Evolutionary conservation across 2,888 invertebrate species (phyloP).

Genomic region (Pristionchus exspectatus): DNA sequence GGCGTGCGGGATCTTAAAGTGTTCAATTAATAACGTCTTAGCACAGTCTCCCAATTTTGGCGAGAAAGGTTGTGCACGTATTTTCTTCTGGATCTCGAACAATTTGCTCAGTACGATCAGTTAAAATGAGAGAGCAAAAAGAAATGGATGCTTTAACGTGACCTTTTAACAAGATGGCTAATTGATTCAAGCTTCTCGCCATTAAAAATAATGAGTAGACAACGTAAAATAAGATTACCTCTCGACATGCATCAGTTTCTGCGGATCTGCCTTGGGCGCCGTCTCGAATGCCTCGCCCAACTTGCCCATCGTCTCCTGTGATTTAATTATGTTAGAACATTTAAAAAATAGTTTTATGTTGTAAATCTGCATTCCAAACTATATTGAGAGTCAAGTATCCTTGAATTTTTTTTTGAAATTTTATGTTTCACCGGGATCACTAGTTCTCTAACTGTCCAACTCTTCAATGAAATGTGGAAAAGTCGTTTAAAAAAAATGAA

Average conservation of each 20-base stretch:
- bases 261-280: conserved; percentile 75
- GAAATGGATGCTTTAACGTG: too few species aligned
- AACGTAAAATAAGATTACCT: conserved; percentile 29
- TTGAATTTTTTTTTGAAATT: too few species aligned
- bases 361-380: background rate
- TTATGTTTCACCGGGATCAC: background rate
- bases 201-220: too few species aligned
- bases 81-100: too few species aligned
- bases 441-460: background rate
- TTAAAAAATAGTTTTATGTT: background rate
- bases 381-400: background rate
- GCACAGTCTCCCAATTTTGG: too few species aligned
- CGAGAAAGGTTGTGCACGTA: too few species aligned
- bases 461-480: background rate
- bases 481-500: background rate
- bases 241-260: conserved; percentile 77
- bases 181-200: too few species aligned
- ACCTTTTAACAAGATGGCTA: too few species aligned
- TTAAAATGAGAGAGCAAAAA: too few species aligned
- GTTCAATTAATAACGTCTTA: too few species aligned
- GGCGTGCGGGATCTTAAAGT: conserved; percentile 73
- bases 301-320: conserved; percentile 70
- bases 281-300: conserved; percentile 77
- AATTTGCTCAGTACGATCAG: too few species aligned
- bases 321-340: background rate